Base-by-base conservation (phyloP, 2,797 vertebrate genomes). In the Xiphophorus birchmanni region DNA sequence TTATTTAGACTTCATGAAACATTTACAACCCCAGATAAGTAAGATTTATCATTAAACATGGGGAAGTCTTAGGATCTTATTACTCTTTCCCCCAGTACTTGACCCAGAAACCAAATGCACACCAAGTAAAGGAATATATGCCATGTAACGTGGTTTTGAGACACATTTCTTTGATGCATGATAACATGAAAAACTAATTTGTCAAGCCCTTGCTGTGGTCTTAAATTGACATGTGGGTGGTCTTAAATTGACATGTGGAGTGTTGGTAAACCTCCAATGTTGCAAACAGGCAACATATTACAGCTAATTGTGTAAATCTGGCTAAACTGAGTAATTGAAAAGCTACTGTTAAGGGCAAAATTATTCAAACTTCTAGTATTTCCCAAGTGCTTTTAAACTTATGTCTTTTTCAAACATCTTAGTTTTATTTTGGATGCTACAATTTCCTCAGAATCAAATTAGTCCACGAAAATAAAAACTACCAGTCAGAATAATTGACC, bases 1-100 rank as follows among this genome's bases (percentile, higher is more conserved):
- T 95, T 90, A 92, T 94, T 92, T 91, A 91, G 74, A 76, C 82
- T 87, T 78, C 5, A 76, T 94, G 73, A 93, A 95, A 92, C 84
- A 94, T 94, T 93, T 86, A 91, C 87, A 87, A 77, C 84, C 87
- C 60, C 82, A 92, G 88, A 91, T 88, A 87, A 92, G 74, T 79
- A 81, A 47, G 89, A 92, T 93, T 90, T 87, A 92, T 94, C 90
- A 91, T 89, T 91, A 85, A 93, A 90, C 88, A 86, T 71, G 2
- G 84, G 37, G 73, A 84, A 74, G 83, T 74, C 54, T 60, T 26
- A 69, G 73, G 45, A 82, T 79, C 76, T 29, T 73, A 77, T 78
- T 50, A 65, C 72, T 76, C 58, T 50, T 65, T 72, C 74, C 73
- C 74, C 26, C 18, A 79, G 74, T 81, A 78, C 86, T 65, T 87